phyloP scores from a whole-genome alignment of 1,140 invertebrate species.

The Carcinoscorpius rotundicauda region DNA sequence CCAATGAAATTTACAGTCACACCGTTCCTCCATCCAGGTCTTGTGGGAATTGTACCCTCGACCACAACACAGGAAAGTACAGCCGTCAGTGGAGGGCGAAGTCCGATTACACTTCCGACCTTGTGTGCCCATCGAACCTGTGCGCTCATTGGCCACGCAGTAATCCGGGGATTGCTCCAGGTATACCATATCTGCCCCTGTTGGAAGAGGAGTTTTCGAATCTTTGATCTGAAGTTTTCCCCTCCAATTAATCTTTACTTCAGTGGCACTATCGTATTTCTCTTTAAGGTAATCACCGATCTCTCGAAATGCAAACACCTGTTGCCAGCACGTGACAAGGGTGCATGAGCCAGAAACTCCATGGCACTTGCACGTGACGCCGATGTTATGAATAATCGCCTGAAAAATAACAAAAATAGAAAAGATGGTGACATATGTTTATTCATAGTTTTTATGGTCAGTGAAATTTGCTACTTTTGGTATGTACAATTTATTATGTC shows the following conservation, averaged over 20 bases:
- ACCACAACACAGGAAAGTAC: slow-evolving; percentile 75
- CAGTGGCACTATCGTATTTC: slow-evolving; percentile 81
- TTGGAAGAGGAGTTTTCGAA: slow-evolving; percentile 57
- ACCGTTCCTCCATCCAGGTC: slow-evolving; percentile 52
- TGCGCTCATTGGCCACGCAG: slow-evolving; percentile 50
- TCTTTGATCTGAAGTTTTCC: slow-evolving; percentile 38
- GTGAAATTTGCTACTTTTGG: no score
- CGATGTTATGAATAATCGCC: slow-evolving; percentile 75
- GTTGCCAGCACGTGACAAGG: slow-evolving; percentile 84
- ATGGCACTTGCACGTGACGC: slow-evolving; percentile 88
- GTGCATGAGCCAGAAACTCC: slow-evolving; percentile 92
- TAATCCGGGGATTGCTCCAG: slow-evolving; percentile 78
- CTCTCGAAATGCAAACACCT: slow-evolving; percentile 56
- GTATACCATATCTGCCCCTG: slow-evolving; percentile 81
- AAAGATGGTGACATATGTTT: no score
- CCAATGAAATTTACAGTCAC: slow-evolving; percentile 58
- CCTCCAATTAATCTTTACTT: slow-evolving; percentile 70
- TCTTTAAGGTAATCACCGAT: slow-evolving; percentile 70
- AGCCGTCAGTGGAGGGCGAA: slow-evolving; percentile 57
- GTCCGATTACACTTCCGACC: slow-evolving; percentile 69
- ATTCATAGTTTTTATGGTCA: no score
- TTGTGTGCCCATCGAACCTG: slow-evolving; percentile 60
- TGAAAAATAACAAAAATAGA: slow-evolving; percentile 27
- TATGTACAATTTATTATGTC: no score
- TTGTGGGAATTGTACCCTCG: slow-evolving; percentile 74